Evolutionary conservation across 2,797 vertebrate species (phyloP).

Genomic region (Apogon hyalosoma): DNA sequence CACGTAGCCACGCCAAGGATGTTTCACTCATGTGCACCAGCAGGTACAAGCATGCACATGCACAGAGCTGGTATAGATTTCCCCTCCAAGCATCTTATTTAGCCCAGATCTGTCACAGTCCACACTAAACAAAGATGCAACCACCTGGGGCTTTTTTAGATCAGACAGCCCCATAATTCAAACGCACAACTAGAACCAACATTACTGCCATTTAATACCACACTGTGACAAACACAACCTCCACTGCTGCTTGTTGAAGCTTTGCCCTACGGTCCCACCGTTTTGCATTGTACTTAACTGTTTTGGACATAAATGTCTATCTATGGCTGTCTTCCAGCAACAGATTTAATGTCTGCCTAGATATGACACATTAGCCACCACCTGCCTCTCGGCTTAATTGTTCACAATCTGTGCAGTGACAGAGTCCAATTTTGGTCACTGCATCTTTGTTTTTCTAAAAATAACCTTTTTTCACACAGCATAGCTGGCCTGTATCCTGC

Average conservation of each 20-base stretch:
- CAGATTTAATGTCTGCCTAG: slow-evolving; percentile 37
- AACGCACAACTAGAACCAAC: slow-evolving; percentile 9
- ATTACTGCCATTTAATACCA: slow-evolving; percentile 5
- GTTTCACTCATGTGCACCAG: slow-evolving; percentile 45
- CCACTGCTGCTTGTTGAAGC: slow-evolving; percentile 13
- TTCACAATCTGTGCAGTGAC: slow-evolving; percentile 48
- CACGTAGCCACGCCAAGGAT: slow-evolving; percentile 4
- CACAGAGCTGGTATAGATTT: slow-evolving; percentile 18
- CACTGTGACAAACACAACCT: slow-evolving; percentile 21
- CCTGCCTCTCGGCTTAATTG: slow-evolving; percentile 54
- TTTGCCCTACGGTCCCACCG: neutral
- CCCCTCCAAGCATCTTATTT: slow-evolving; percentile 39
- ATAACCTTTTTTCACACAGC: slow-evolving; percentile 32
- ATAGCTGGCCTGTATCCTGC: slow-evolving; percentile 28
- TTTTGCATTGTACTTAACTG: slow-evolving; percentile 9
- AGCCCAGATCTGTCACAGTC: slow-evolving; percentile 65
- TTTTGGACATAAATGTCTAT: slow-evolving; percentile 4
- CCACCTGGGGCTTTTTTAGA: slow-evolving; percentile 35
- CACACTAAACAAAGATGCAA: slow-evolving; percentile 38
- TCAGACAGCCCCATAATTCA: slow-evolving; percentile 28
- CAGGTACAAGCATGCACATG: slow-evolving; percentile 34
- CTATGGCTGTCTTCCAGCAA: slow-evolving; percentile 11
- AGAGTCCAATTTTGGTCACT: slow-evolving; percentile 31
- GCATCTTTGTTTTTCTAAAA: slow-evolving; percentile 42
- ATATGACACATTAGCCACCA: slow-evolving; percentile 47